Conservation (phyloP, 2,113 vertebrate genomes). For the Semicossyphus pulcher region DNA sequence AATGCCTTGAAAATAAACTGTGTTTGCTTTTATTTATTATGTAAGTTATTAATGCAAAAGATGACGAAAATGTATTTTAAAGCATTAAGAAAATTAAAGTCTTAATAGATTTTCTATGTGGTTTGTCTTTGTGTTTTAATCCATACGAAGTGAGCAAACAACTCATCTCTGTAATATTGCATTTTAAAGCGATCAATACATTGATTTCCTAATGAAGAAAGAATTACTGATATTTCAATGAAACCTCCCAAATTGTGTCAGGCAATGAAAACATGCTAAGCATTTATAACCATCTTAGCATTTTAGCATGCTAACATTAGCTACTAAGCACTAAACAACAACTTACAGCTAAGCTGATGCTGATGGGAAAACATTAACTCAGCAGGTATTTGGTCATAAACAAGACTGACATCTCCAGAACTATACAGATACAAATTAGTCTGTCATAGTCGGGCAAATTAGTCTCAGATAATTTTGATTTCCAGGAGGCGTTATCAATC, state of each 20-base stretch:
- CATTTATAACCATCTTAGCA: too few species aligned
- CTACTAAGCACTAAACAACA: too few species aligned
- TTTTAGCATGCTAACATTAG: too few species aligned
- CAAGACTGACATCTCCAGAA: too few species aligned
- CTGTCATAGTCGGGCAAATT: too few species aligned
- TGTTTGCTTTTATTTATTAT: conserved; percentile 79
- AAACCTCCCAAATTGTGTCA: conserved; percentile 38
- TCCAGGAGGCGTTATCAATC: too few species aligned
- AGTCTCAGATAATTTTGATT: too few species aligned
- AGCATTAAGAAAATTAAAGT: conserved; percentile 82
- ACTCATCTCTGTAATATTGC: neutral
- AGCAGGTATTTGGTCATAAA: too few species aligned
- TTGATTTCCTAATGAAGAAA: conserved; percentile 1
- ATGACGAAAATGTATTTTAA: conserved; percentile 73
- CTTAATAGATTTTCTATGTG: conserved; percentile 84
- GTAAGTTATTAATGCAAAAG: conserved; percentile 77
- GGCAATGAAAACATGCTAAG: too few species aligned
- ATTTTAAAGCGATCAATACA: conserved; percentile 19
- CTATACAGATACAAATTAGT: too few species aligned
- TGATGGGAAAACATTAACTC: too few species aligned
- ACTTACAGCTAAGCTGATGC: too few species aligned
- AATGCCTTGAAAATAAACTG: conserved; percentile 45
- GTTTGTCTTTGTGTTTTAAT: conserved; percentile 42
- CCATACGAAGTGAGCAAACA: neutral
- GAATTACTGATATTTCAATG: conserved; percentile 31